Evolutionary conservation across 2,888 invertebrate species (phyloP).

Genomic region (Allygus modestus): DNA sequence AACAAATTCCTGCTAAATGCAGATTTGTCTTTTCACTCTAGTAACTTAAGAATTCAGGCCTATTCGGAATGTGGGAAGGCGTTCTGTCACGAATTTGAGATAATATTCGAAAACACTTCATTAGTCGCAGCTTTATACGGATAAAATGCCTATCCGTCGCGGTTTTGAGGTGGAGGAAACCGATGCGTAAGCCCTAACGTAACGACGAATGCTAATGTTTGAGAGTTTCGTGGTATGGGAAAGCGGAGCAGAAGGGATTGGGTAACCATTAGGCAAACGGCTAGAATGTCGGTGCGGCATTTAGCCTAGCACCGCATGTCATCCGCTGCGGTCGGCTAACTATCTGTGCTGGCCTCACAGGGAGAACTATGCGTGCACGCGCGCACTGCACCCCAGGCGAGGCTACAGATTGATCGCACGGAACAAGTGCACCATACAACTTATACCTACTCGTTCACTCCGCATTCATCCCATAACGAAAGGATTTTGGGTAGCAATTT

Average conservation of each 20-base stretch:
- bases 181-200: background rate
- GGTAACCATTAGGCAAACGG: background rate
- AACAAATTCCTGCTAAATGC: background rate
- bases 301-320: background rate
- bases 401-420: too few relatives aligned
- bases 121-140: too few relatives aligned
- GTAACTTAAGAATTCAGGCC: background rate
- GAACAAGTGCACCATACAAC: too few relatives aligned
- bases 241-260: background rate
- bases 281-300: slow-evolving; percentile 7
- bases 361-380: too few relatives aligned
- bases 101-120: too few relatives aligned
- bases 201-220: background rate
- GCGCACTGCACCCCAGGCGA: too few relatives aligned
- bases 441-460: too few relatives aligned
- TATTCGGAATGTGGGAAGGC: background rate
- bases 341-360: too few relatives aligned
- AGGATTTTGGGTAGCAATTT: too few relatives aligned
- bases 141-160: background rate
- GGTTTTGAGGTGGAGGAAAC: background rate
- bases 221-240: background rate
- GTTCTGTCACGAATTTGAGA: background rate
- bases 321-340: too few relatives aligned
- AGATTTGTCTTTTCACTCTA: background rate
- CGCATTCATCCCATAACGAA: too few relatives aligned